Evolutionary conservation across 1,140 invertebrate genomes (phyloP), one percentile per base, ranked within the genome.

Genomic region (Zaprionus davidi): DNA sequence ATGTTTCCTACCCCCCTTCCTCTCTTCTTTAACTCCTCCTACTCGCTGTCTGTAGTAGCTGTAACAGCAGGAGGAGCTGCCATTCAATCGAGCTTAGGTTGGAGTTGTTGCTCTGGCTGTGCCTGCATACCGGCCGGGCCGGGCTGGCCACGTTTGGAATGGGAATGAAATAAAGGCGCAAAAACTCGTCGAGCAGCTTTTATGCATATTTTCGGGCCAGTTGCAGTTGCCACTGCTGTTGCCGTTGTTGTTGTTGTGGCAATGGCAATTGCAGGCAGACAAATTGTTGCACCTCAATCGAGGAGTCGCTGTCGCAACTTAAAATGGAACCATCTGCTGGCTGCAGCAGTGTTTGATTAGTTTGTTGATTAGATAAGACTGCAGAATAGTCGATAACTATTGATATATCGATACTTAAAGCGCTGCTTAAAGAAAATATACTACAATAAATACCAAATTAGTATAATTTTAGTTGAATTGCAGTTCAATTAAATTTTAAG

Each of bases 241-340:
- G 49, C 34, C 9, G 36, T 41, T 55, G 63, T 17, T 57, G 56
- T 26, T 79, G 63, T 36, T 38, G 73, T 77, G 62, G 71, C 76
- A 78, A 68, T 85, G 59, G 66, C 82, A 81, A 78, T 85, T 82
- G 83, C 77, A 84, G 84, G 83, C 80, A 84, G 84, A 84, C 85
- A 87, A 88, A 84, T 78, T 90, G 85, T 90, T 86, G 83, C 79
- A 88, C 84, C 84, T 88, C 84, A 88, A 87, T 87, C 83, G 76
- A 59, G 60, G 60, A 75, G 82, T 79, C 62, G 41, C 41, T 15
- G 53, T 20, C 28, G 24, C 44, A 46, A 46, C 41, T 20, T 5
- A 24, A 22, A 63, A 34, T 28, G 49, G 9, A 38, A 41, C 46
- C 71, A 74, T 74, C 66, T 74, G 71, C 31, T 34, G 7, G 28